A percentile compares a stretch with the other conserved stretches of the same genome.
phyloP scores from a whole-genome alignment of 2,888 invertebrate species.

The Lepidocyrtinus sp. region DNA sequence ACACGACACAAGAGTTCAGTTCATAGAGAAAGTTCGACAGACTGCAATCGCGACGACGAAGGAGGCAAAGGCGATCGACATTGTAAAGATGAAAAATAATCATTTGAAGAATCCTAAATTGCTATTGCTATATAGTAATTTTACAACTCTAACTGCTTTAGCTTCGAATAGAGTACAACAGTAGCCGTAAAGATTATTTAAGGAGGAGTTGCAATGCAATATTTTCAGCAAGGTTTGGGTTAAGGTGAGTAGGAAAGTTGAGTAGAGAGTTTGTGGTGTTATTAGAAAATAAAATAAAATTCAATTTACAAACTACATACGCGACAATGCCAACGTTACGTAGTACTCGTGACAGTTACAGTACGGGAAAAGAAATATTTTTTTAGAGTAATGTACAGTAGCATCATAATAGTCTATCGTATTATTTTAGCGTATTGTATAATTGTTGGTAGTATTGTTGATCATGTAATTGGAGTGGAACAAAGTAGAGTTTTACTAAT shows the following conservation, averaged over 20 bases:
- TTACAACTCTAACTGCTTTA: not conserved
- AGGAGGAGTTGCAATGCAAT: not conserved
- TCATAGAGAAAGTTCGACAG: not conserved
- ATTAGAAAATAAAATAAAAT: not conserved
- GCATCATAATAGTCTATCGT: slow-evolving; percentile 21
- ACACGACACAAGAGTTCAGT: slow-evolving; percentile 3
- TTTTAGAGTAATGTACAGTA: not conserved
- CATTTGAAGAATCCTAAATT: not conserved
- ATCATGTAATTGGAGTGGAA: slow-evolving; percentile 30
- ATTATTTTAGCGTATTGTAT: slow-evolving; percentile 9
- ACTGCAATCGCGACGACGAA: slow-evolving; percentile 16
- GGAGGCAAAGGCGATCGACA: not conserved
- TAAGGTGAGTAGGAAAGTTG: slow-evolving; percentile 21
- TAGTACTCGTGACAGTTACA: slow-evolving; percentile 10
- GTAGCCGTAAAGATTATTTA: slow-evolving; percentile 3
- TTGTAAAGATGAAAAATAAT: not conserved
- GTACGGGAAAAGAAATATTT: not conserved
- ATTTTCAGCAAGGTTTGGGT: not conserved
- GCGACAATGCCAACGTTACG: slow-evolving; percentile 8
- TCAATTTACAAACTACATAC: not conserved
- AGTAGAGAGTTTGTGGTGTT: not conserved
- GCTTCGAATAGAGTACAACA: slow-evolving; percentile 3
- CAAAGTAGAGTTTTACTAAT: slow-evolving; percentile 26
- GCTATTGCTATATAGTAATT: slow-evolving; percentile 2
- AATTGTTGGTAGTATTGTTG: slow-evolving; percentile 38